Base-by-base conservation (phyloP, 2,888 invertebrate species). In the Leptopilina myrica region DNA sequence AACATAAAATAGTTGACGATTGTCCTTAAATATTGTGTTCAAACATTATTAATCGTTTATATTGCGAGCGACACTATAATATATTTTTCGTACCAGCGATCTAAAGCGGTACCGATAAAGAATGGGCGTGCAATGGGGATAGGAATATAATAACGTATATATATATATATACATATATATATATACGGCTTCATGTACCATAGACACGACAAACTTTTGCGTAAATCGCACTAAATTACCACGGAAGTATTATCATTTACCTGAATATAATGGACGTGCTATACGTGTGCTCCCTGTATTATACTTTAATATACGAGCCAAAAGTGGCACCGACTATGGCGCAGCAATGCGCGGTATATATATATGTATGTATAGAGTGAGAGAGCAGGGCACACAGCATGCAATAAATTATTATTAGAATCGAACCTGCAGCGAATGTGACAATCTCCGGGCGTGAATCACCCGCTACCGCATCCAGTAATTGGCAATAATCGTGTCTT, bases 381-480 rank as follows among this genome's bases (percentile, higher is more conserved):
- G 43, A 8, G 8, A 8, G 43, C 8, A 6, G 43, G 7, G 8
- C 49, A 49, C 33, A 33, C 73, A 73, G 73, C 73, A 56, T 73
- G 79, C 79, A 78, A 80, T 80, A 80, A 82, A 82, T 82, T 78
- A 79, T 80, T 80, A 80, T 79, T 82, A 82, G 82, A 77, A 79
- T 78, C 80, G 82, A 82, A 82, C 69, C 56, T 73, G 73, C 73
- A 73, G 73, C 76, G 78, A 81, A 80, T 77, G 77, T 80, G 78
- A 80, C 80, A 79, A 81, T 81, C 78, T 80, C 76, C 80, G 79
- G 76, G 82, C 77, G 79, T 82, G 80, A 80, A 82, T 82, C 79
- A 79, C 73, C 56, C 73, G 40, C 56, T 56, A 73, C 56, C 56
- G 73, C 80, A 80, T 9, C 9, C 76, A 67, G 65, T 80, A 80